Percentiles rank a stretch among this genome's conserved stretches.
Conservation (phyloP, 1,140 invertebrate genomes). For the Drosophila sucinea region DNA sequence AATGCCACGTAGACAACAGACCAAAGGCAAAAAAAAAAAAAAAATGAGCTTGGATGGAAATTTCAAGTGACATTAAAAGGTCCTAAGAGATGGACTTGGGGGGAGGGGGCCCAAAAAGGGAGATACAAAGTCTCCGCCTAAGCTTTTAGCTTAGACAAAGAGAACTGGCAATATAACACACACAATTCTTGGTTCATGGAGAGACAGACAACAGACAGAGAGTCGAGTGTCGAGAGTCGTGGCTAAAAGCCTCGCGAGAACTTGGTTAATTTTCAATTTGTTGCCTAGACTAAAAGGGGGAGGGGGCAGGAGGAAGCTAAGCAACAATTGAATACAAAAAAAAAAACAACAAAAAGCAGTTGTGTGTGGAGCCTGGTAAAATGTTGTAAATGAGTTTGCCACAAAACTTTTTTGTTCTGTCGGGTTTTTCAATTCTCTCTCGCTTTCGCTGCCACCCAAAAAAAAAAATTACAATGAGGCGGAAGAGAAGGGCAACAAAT, state of each 20-base stretch:
- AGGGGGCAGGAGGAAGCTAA: constrained; percentile 11
- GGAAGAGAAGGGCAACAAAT: constrained; percentile 25
- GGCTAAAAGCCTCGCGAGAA: constrained; percentile 30
- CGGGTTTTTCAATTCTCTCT: constrained; percentile 39
- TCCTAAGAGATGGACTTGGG: constrained; percentile 48
- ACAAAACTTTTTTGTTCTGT: constrained; percentile 43
- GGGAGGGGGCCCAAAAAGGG: neutral
- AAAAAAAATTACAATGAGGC: constrained; percentile 12
- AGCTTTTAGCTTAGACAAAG: constrained; percentile 24
- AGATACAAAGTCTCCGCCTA: constrained; percentile 14
- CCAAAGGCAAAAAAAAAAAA: constrained; percentile 4
- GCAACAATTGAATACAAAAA: constrained; percentile 33
- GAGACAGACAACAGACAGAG: constrained; percentile 6
- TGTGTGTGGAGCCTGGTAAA: constrained; percentile 11
- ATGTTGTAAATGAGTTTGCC: constrained; percentile 58
- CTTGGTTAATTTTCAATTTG: constrained; percentile 76
- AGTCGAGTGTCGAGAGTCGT: constrained; percentile 38
- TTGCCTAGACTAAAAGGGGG: constrained; percentile 32
- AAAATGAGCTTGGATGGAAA: constrained; percentile 36
- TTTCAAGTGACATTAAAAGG: constrained; percentile 69
- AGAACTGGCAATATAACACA: constrained; percentile 37
- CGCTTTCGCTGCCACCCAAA: neutral
- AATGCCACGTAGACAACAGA: constrained; percentile 26
- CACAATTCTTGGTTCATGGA: constrained; percentile 21
- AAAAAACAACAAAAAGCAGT: constrained; percentile 16